Conservation (phyloP, 2,797 vertebrate species). For the Falco novaeseelandiae region DNA sequence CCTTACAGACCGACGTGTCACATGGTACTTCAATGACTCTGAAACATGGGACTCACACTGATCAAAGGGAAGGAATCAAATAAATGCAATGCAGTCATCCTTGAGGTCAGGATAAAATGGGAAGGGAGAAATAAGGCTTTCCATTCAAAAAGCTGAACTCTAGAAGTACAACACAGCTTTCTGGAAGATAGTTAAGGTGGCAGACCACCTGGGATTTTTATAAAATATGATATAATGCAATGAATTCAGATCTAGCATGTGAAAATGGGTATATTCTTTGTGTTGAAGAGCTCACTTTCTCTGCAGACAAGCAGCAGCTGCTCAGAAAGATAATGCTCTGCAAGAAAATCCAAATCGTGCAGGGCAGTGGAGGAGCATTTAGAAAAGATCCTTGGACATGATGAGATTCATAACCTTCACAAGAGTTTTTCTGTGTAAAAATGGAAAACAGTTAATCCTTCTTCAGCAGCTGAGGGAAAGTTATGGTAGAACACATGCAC, state of each 20-base stretch:
- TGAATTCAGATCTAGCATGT: background rate
- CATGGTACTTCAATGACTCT: background rate
- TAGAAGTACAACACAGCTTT: background rate
- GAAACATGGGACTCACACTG: background rate
- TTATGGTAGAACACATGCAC: background rate
- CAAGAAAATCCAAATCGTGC: background rate
- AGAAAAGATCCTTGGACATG: background rate
- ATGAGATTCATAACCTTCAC: background rate
- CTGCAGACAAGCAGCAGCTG: background rate
- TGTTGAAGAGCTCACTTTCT: background rate
- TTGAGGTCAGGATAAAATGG: background rate
- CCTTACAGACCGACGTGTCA: rapidly evolving
- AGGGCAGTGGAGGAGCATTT: background rate
- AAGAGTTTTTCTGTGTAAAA: background rate
- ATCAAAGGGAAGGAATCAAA: background rate
- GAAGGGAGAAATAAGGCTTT: background rate
- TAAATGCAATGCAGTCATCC: background rate
- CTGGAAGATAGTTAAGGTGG: background rate
- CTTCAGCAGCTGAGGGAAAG: background rate
- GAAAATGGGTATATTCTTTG: background rate
- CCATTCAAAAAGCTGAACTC: background rate
- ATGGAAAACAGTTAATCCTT: background rate
- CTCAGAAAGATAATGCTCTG: background rate
- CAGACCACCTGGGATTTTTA: background rate
- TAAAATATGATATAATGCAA: background rate